These are phyloP conservation scores for Talpa occidentalis DNA, from an alignment of 2,113 vertebrate genomes.

Conservation along the genomic window DNA sequence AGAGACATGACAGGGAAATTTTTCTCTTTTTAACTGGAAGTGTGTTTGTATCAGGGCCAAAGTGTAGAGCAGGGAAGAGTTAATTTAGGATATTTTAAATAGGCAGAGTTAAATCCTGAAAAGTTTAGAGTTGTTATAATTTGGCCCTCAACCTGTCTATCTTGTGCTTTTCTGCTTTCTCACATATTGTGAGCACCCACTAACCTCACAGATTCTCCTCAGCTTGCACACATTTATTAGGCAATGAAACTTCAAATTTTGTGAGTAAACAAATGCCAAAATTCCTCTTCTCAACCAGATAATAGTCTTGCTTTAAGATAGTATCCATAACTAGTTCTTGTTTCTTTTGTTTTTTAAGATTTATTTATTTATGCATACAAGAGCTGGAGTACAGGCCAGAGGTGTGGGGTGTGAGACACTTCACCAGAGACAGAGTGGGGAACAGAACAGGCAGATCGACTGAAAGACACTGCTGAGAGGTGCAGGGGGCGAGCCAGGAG, in stretches of 20 bases:
- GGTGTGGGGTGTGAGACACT: no score
- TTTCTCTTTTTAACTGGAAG: background rate
- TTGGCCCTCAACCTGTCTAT: background rate
- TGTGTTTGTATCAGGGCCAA: background rate
- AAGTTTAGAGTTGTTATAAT: background rate
- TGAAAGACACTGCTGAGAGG: no score
- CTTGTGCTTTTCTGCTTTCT: background rate
- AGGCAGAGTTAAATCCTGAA: background rate
- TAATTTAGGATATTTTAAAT: background rate
- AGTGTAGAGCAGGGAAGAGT: background rate
- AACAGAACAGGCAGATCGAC: no score
- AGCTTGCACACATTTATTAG: background rate
- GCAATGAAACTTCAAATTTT: background rate
- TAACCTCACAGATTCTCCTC: background rate
- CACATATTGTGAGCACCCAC: rapidly evolving
- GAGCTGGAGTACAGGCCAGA: no score
- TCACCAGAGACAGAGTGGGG: no score
- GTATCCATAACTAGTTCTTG: background rate
- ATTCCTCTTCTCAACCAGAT: background rate
- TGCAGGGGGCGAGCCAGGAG: no score
- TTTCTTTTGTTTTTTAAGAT: no score
- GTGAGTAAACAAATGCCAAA: background rate
- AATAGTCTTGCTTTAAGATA: background rate
- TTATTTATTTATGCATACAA: no score
- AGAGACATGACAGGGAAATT: background rate